Percentiles rank a stretch among this genome's conserved stretches.
Evolutionary conservation across 2,888 invertebrate species (phyloP).

Genomic region (Labia minor): DNA sequence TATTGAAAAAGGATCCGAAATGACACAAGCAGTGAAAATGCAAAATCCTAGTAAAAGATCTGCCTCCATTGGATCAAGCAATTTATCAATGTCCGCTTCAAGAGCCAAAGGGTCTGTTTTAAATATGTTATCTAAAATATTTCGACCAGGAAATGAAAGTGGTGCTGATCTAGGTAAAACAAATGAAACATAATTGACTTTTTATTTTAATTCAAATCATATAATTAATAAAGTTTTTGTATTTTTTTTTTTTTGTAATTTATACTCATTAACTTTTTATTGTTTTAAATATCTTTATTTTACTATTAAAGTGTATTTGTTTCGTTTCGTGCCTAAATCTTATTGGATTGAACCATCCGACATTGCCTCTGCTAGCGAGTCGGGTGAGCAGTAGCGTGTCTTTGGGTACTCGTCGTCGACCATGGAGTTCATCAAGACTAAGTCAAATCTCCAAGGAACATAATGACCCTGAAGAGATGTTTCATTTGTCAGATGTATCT

Average conservation of each 20-base stretch:
- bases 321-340: no score
- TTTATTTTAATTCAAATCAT: neutral
- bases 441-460: constrained; percentile 16
- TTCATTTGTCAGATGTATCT: constrained; percentile 24
- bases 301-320: neutral
- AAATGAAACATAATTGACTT: no score
- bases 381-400: constrained; percentile 24
- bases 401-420: constrained; percentile 23
- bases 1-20: constrained; percentile 18
- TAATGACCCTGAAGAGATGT: constrained; percentile 23
- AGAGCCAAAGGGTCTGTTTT: constrained; percentile 25
- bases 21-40: constrained; percentile 26
- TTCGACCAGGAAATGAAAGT: constrained; percentile 23
- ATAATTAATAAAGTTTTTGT: no score
- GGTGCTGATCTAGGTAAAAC: constrained; percentile 21
- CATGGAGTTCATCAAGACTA: constrained; percentile 22
- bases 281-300: neutral
- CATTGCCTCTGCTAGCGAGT: constrained; percentile 20
- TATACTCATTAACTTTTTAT: neutral
- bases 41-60: constrained; percentile 18
- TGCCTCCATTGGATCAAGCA: constrained; percentile 20
- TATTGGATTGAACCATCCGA: no score
- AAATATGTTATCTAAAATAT: constrained; percentile 25
- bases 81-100: constrained; percentile 20
- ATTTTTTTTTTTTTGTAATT: neutral